A percentile compares a stretch with the other conserved stretches of the same genome.
Evolutionary conservation across 2,888 invertebrate genomes (phyloP).

Genomic region (Scaptodrosophila latifasciaeformis): DNA sequence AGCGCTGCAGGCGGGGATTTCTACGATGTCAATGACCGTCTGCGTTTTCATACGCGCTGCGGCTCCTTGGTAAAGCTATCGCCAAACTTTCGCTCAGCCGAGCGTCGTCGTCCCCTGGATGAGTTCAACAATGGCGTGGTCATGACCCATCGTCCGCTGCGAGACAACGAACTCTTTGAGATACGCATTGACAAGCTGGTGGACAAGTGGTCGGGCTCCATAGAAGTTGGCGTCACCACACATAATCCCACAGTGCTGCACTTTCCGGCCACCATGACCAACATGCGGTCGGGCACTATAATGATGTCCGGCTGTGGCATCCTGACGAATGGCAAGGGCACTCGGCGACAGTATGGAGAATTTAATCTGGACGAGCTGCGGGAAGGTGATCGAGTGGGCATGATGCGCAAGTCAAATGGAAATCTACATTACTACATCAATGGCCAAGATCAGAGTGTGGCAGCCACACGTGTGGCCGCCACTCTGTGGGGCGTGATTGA

Average conservation of each 20-base stretch:
- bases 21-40: conserved; percentile 78
- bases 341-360: conserved; percentile 92
- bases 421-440: conserved; percentile 95
- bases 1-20: conserved; percentile 48
- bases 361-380: conserved; percentile 94
- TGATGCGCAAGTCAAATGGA: conserved; percentile 89
- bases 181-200: conserved; percentile 94
- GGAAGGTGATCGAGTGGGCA: conserved; percentile 93
- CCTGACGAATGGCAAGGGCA: conserved; percentile 96
- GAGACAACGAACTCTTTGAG: conserved; percentile 94
- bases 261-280: conserved; percentile 98
- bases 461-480: conserved; percentile 86
- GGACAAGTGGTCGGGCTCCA: conserved; percentile 89
- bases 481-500: conserved; percentile 96
- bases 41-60: conserved; percentile 91
- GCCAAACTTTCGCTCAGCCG: conserved; percentile 88
- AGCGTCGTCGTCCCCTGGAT: conserved; percentile 89
- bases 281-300: conserved; percentile 92
- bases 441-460: conserved; percentile 93
- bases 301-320: conserved; percentile 99
- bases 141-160: conserved; percentile 92
- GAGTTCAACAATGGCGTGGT: conserved; percentile 98
- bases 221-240: conserved; percentile 91
- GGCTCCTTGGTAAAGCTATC: conserved; percentile 91
- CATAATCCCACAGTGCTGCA: conserved; percentile 92